phyloP scores from a whole-genome alignment of 2,797 vertebrate species.

The Aeoliscus strigatus region DNA sequence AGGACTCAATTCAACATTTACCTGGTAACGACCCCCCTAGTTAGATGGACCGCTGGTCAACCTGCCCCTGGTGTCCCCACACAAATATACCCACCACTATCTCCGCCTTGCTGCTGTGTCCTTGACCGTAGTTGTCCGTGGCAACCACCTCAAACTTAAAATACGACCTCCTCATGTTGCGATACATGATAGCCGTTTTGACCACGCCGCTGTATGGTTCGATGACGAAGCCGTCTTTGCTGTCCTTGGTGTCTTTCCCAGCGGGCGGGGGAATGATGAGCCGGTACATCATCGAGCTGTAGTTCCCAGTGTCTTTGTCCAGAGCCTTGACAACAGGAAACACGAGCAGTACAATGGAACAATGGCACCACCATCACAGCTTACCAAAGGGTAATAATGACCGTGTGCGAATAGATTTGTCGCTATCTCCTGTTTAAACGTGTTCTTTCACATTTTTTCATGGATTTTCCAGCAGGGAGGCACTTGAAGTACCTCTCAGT shows the following conservation, averaged over 20 bases:
- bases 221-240: slow-evolving; percentile 93
- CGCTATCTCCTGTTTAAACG: no score
- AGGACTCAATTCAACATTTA: background rate
- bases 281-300: slow-evolving; percentile 87
- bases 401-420: no score
- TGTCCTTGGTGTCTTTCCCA: slow-evolving; percentile 64
- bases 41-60: background rate
- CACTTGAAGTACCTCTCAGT: no score
- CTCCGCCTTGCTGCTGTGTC: slow-evolving; percentile 89
- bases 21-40: background rate
- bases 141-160: slow-evolving; percentile 96
- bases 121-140: slow-evolving; percentile 89
- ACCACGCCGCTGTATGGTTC: slow-evolving; percentile 89
- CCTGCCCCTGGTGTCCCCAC: background rate
- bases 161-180: slow-evolving; percentile 95
- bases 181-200: slow-evolving; percentile 97
- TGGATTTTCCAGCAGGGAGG: no score
- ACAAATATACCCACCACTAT: slow-evolving; percentile 81
- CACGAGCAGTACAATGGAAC: no score
- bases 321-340: slow-evolving; percentile 82
- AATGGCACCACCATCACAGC: no score
- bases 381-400: no score
- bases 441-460: no score
- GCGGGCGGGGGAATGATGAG: slow-evolving; percentile 84
- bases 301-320: slow-evolving; percentile 95